Evolutionary conservation across 2,888 invertebrate genomes (phyloP).

Genomic region (Pachymerium ferrugineum): DNA sequence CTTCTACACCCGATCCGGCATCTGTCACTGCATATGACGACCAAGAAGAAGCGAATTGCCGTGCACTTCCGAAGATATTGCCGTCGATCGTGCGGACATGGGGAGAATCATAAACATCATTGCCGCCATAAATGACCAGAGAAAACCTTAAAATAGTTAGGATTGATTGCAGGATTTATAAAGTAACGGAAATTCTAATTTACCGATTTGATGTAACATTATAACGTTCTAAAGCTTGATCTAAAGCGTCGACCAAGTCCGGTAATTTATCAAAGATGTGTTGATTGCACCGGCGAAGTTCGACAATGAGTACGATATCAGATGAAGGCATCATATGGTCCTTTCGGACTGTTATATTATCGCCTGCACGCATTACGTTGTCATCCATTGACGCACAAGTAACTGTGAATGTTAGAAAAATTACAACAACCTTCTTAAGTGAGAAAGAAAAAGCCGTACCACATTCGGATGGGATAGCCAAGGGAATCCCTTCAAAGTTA

Average conservation of each 20-base stretch:
- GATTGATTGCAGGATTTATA: too few relatives aligned
- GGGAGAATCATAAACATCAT: conserved; percentile 64
- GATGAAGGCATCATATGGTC: conserved; percentile 52
- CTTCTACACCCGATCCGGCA: conserved; percentile 56
- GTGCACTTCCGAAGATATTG: conserved; percentile 62
- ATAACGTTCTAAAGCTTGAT: conserved; percentile 55
- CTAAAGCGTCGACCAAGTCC: conserved; percentile 59
- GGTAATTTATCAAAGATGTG: conserved; percentile 61
- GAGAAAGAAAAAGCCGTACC: not conserved
- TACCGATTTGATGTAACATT: not conserved
- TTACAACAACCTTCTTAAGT: not conserved
- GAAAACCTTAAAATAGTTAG: conserved; percentile 7
- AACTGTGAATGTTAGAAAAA: conserved; percentile 34
- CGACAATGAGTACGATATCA: conserved; percentile 83
- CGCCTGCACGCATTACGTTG: conserved; percentile 66
- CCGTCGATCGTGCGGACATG: conserved; percentile 64
- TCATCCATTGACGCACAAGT: conserved; percentile 68
- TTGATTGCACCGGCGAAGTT: conserved; percentile 76
- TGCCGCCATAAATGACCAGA: conserved; percentile 74
- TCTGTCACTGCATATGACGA: conserved; percentile 61
- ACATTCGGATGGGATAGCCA: not conserved
- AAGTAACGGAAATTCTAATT: too few relatives aligned
- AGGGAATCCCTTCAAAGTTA: not conserved
- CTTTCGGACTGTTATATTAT: conserved; percentile 57
- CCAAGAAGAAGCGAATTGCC: conserved; percentile 47